phyloP scores from a whole-genome alignment of 2,888 invertebrate genomes.

The Ceramica pisi region DNA sequence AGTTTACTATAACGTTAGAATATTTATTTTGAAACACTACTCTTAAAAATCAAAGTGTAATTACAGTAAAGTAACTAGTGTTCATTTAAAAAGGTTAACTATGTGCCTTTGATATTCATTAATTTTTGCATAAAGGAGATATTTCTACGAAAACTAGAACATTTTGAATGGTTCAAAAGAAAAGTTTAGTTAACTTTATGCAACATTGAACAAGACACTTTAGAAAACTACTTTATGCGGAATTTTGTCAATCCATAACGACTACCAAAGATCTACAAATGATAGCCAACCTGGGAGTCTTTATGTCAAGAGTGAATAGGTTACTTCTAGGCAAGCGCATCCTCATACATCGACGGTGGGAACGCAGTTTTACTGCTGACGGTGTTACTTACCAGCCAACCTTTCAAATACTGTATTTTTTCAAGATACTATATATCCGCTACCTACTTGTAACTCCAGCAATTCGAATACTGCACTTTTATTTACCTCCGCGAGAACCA shows the following conservation, averaged over 20 bases:
- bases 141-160: too few relatives aligned
- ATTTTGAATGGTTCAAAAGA: neutral
- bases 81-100: conserved; percentile 18
- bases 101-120: conserved; percentile 12
- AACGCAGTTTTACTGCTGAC: too few relatives aligned
- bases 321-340: too few relatives aligned
- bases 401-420: too few relatives aligned
- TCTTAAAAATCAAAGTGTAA: conserved; percentile 24
- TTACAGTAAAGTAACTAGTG: conserved; percentile 15
- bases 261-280: too few relatives aligned
- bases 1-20: neutral
- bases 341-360: too few relatives aligned
- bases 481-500: conserved; percentile 14
- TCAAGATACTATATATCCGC: neutral
- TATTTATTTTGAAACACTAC: conserved; percentile 19
- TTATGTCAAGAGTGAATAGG: too few relatives aligned
- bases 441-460: neutral
- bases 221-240: too few relatives aligned
- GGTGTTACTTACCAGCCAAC: too few relatives aligned
- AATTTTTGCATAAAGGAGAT: neutral
- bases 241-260: too few relatives aligned
- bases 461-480: conserved; percentile 6
- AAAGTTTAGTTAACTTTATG: neutral
- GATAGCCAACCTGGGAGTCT: too few relatives aligned
- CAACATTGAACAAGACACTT: neutral